Evolutionary conservation across 2,888 invertebrate species (phyloP), one percentile per base, ranked within the genome.

Genomic region (Liopterus haemorrhoidalis): DNA sequence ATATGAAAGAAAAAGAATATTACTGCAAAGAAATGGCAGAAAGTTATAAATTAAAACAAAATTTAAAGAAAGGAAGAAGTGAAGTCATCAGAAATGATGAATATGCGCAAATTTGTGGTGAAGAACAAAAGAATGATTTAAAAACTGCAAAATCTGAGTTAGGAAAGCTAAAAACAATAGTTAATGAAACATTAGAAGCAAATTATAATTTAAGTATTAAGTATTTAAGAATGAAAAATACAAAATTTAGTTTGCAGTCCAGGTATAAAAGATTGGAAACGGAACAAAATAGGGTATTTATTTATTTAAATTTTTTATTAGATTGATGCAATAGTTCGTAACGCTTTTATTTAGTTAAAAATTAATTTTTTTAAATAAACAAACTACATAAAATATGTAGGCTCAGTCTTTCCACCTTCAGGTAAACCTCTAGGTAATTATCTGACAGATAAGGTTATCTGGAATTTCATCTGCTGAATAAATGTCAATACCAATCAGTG

Each of bases 1-100:
- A 75, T 58, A 70, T 67, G 49, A 70, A 71, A 55, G 74, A 76
- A 57, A 76, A 76, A 54, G 70, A 75, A 51, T 64, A 67, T 46
- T 72, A 73, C 46, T 66, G 71, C 46, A 65, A 70, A 35, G 74
- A 76, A 60, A 68, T 68, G 65, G 70, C 66, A 52, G 65, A 61
- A 44, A 63, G 56, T 41, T 65, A 66, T 45, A 62, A 63, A 52
- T 50, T 64, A 24, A 64, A 60, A 47, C 54, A 54, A 41, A 59
- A 58, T 12, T 46, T 58, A 46, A 61, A 59, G 40, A 57, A 41
- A 48, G 53, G 48, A 30, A 31, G 30, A 30, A 44, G 33, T 16
- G 35, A 35, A 28, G 28, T 27, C 35, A 61, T 62, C 47, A 63
- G 50, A 49, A 63, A 60, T 46, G 57, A 62, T 37, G 60, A 62